Percentiles rank a stretch among this genome's conserved stretches.
Conservation (phyloP, 2,888 invertebrate species). For the Nephrotoma guestfalica region DNA sequence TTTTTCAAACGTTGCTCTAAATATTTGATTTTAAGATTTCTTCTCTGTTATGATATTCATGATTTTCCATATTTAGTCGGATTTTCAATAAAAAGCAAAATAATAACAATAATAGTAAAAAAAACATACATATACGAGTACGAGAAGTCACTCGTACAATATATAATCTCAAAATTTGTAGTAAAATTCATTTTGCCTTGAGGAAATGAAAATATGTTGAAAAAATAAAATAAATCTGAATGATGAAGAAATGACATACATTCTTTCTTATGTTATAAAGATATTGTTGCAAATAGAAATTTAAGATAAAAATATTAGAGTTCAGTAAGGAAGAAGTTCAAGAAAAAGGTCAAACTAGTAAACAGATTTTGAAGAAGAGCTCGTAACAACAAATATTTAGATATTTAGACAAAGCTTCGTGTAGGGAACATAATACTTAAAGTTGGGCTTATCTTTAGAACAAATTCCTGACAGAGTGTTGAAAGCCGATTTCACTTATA, state of each 20-base stretch:
- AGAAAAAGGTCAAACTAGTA: neutral
- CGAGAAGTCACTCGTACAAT: neutral
- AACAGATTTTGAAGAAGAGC: neutral
- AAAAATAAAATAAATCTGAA: neutral
- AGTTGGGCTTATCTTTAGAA: no score
- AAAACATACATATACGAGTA: neutral
- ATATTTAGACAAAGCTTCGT: neutral
- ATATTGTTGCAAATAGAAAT: neutral
- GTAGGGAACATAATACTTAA: no score
- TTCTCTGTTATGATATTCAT: neutral
- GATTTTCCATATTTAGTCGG: neutral
- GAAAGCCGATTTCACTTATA: no score
- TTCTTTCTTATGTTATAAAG: neutral
- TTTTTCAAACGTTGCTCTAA: neutral
- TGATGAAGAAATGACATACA: neutral
- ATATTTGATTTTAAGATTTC: neutral
- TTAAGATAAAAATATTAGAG: neutral
- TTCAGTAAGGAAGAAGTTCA: neutral
- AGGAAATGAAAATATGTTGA: neutral
- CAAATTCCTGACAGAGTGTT: no score
- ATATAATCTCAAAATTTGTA: neutral
- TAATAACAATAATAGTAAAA: neutral
- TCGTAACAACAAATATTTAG: neutral
- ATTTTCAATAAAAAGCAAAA: neutral
- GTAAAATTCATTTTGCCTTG: neutral